Evolutionary conservation across 2,797 vertebrate genomes (phyloP).

Genomic region (Schizothorax lantsangensis): DNA sequence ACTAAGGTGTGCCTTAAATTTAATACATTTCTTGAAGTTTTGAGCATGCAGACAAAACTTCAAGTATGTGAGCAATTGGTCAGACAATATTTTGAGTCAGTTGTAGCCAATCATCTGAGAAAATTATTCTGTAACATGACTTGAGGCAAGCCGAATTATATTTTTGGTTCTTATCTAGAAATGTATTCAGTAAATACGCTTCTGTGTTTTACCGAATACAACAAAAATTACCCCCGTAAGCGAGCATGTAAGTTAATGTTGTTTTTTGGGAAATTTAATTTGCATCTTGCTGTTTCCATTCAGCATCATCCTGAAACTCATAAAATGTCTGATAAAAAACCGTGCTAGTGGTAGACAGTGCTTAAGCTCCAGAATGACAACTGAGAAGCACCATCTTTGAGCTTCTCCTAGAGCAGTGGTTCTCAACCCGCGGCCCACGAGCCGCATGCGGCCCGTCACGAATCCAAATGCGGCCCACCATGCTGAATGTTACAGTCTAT

Average conservation of each 20-base stretch:
- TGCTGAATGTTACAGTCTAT: too few relatives aligned
- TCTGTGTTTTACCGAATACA: background rate
- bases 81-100: background rate
- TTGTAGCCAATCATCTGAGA: background rate
- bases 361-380: conserved; percentile 6
- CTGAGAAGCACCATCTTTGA: background rate
- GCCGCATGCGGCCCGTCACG: too few relatives aligned
- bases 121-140: background rate
- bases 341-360: background rate
- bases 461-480: too few relatives aligned
- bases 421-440: too few relatives aligned
- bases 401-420: conserved; percentile 4
- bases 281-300: background rate
- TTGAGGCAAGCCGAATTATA: background rate
- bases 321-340: background rate
- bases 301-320: background rate
- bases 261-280: background rate
- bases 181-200: background rate
- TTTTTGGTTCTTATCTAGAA: background rate
- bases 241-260: background rate
- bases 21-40: background rate
- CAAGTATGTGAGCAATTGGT: background rate
- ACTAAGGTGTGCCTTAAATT: background rate
- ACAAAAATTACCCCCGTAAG: background rate
- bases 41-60: background rate